Base-by-base conservation (phyloP, 2,797 vertebrate genomes). In the Manis javanica region DNA sequence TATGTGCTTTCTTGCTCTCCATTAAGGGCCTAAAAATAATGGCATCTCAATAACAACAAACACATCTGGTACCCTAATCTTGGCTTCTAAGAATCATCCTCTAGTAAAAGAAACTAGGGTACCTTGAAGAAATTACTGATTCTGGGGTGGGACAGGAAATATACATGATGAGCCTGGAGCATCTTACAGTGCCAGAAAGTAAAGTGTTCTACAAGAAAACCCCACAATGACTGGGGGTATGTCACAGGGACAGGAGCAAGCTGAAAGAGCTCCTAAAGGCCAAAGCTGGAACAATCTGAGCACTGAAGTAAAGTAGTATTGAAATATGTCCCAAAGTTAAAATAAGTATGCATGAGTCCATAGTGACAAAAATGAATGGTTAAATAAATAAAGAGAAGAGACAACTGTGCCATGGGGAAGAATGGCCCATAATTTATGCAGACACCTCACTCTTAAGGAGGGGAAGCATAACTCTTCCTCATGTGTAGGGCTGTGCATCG, bases 131-230 rank as follows among this genome's bases (percentile, higher is more conserved):
- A 94, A 87, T 63, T 55, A 16, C 23, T 84, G 66, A 68, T 78
- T 79, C 31, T 79, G 87, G 64, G 31, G 79, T 42, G 29, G 51
- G 23, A 10, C 69, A 96, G 75, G 69, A 94, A 91, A 93, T 39
- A 93, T 5, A 72, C 26, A 55, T 69, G 34, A 88, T 64, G 51
- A 91, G 46, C 61, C 68, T 53, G 24, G 42, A 90, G 23, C 24
- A 46, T 55, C 42, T n/a, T 63, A 51, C 23, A 42, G 64, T 85
- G 34, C 31, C 90, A 91, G 24, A 92, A 68, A 23, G 49, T 88
- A 94, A 61, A 34, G 34, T 51, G 69, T 55, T 83, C 84, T 90
- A 53, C 37, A 29, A 68, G 87, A 53, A 87, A 82, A 55, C 34
- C 68, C 64, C 79, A 49, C 72, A 49, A 49, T 63, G 39, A 81